phyloP scores from a whole-genome alignment of 2,797 vertebrate species.

The Dallia pectoralis region DNA sequence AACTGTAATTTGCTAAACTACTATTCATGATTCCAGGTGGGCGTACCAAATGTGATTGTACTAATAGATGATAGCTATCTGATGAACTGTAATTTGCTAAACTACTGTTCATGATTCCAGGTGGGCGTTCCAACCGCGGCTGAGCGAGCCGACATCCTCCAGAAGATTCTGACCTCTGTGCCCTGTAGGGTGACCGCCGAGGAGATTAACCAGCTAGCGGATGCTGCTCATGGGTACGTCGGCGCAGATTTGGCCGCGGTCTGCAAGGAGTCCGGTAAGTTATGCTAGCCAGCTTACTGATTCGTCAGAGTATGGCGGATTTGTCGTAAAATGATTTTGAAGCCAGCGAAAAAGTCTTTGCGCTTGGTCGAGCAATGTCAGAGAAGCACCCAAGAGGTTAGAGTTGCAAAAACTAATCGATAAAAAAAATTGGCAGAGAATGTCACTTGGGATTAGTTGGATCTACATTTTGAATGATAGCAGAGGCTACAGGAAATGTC shows the following conservation, averaged over 20 bases:
- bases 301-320: too few relatives aligned
- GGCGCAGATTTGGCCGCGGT: slow-evolving; percentile 91
- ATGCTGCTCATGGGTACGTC: slow-evolving; percentile 87
- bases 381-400: too few relatives aligned
- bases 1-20: background rate
- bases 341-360: too few relatives aligned
- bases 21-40: slow-evolving; percentile 58
- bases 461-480: too few relatives aligned
- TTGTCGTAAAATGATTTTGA: too few relatives aligned
- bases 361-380: too few relatives aligned
- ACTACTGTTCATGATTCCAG: slow-evolving; percentile 33
- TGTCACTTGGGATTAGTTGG: too few relatives aligned
- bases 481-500: too few relatives aligned
- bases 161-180: slow-evolving; percentile 77
- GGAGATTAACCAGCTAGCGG: slow-evolving; percentile 80
- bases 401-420: too few relatives aligned
- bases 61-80: too few relatives aligned
- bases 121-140: slow-evolving; percentile 82
- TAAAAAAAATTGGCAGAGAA: too few relatives aligned
- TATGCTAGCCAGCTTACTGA: slow-evolving; percentile 5
- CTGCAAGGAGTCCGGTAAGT: slow-evolving; percentile 92
- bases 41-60: too few relatives aligned
- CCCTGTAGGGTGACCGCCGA: slow-evolving; percentile 71
- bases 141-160: slow-evolving; percentile 86
- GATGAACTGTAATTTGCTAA: background rate